Evolutionary conservation across 2,797 vertebrate genomes (phyloP), one percentile per base, ranked within the genome.

Genomic region (Coregonus suidteri): DNA sequence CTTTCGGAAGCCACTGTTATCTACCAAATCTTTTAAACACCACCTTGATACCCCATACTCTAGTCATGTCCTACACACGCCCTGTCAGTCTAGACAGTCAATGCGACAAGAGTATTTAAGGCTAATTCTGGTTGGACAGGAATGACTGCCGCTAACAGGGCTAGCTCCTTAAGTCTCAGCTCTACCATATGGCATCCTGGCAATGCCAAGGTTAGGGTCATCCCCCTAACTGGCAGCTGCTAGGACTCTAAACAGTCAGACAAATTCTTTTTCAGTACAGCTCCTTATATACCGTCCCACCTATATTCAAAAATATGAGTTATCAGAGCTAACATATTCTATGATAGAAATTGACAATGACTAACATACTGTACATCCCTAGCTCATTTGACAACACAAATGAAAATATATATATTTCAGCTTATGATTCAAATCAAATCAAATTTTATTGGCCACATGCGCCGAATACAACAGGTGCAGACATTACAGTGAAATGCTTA

Each of bases 61-160:
- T 47, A 47, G 41, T 34, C 31, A 64, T 30, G 18, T 30, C 35
- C 67, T 37, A 6, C n/a, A 69, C 65, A 69, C 67, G 6, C 34
- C 67, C 34, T 18, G 18, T 41, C 15, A 15, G 67, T 41, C 67
- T 41, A 69, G 67, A 69, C 67, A 69, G 67, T 31, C 30, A 68
- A 15, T 37, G 18, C n/a, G 11, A 9, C 16, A n/a, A 18, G 67
- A 6, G 25, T 72, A 34, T 18, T 31, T 52, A 31, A 15, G 15
- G 30, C 25, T 72, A 54, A 72, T 52, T 11, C 25, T 54, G 30
- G 25, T 54, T 18, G 25, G 51, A 37, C 0, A 18, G 67, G 67
- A 69, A 41, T 41, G 67, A 41, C 67, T 37, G 35, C 71, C 35
- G 30, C 20, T n/a, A 54, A 7, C 52, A 72, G 20, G 51, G 20